A percentile compares a stretch with the other conserved stretches of the same genome.
Evolutionary conservation across 1,140 invertebrate genomes (phyloP).

Genomic region (Ceratina calcarata): DNA sequence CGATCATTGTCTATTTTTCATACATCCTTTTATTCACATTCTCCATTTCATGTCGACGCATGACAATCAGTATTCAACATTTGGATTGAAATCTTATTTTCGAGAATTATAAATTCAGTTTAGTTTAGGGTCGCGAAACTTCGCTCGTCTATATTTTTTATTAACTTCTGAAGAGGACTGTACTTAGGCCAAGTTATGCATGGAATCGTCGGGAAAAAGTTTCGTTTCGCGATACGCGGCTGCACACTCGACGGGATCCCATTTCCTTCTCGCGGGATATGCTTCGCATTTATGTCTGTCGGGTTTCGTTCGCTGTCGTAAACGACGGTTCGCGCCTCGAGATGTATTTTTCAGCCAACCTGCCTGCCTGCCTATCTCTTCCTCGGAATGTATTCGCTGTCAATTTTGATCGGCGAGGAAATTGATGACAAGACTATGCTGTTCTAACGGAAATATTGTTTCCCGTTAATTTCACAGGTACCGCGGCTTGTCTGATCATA

Average conservation of each 20-base stretch:
- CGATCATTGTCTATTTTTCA: too few species aligned
- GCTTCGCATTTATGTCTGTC: constrained; percentile 62
- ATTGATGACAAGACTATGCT: neutral
- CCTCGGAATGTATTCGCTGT: constrained; percentile 28
- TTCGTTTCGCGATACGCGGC: constrained; percentile 54
- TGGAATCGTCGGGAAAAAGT: constrained; percentile 62
- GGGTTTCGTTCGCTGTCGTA: constrained; percentile 47
- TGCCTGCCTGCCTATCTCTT: neutral
- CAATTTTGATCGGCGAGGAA: constrained; percentile 29
- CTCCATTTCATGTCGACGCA: too few species aligned
- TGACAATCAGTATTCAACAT: too few species aligned
- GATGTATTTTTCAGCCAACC: constrained; percentile 56
- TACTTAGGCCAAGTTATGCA: constrained; percentile 49
- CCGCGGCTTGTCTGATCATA: neutral
- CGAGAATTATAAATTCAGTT: too few species aligned
- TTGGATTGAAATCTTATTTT: too few species aligned
- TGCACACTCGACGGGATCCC: constrained; percentile 51
- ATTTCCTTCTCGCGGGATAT: constrained; percentile 59
- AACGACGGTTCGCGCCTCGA: constrained; percentile 52
- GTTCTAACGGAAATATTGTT: constrained; percentile 3
- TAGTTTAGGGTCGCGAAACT: too few species aligned
- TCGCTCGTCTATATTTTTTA: too few species aligned
- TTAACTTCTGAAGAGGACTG: too few species aligned
- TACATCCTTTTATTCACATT: too few species aligned
- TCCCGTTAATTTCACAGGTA: neutral